Evolutionary conservation across 2,797 vertebrate species (phyloP).

Genomic region (Cirrhinus molitorella): DNA sequence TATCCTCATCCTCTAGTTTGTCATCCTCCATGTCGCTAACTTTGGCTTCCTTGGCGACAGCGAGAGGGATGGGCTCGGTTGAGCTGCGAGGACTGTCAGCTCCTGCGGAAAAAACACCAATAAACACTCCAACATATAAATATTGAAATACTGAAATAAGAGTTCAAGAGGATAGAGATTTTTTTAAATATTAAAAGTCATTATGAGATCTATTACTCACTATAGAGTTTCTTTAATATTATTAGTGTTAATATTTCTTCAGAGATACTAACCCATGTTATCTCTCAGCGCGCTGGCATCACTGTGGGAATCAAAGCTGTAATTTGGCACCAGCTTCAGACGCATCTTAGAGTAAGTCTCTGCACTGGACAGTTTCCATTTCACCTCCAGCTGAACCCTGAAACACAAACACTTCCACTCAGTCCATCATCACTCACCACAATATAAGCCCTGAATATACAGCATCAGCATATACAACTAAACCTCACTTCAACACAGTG

Average conservation of each 20-base stretch:
- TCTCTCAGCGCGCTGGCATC: constrained; percentile 95
- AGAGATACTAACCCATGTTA: constrained; percentile 87
- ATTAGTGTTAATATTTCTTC: too few species aligned
- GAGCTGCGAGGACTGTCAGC: constrained; percentile 83
- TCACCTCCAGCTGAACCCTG: constrained; percentile 78
- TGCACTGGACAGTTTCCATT: constrained; percentile 89
- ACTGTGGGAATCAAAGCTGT: constrained; percentile 85
- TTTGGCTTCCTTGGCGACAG: constrained; percentile 96
- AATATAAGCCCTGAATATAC: background rate
- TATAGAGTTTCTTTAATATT: background rate
- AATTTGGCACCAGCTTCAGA: constrained; percentile 93
- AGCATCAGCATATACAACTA: background rate
- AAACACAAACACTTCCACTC: constrained; percentile 53
- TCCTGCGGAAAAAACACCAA: constrained; percentile 68
- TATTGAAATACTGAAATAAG: background rate
- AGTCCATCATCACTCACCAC: background rate
- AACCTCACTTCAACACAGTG: background rate
- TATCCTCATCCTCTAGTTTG: constrained; percentile 91
- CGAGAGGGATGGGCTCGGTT: constrained; percentile 84
- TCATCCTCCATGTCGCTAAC: constrained; percentile 94
- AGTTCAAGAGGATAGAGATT: background rate
- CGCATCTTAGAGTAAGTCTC: constrained; percentile 98
- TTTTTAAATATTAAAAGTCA: background rate
- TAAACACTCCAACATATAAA: background rate
- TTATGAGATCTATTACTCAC: too few species aligned